A percentile compares a stretch with the other conserved stretches of the same genome.
Evolutionary conservation across 2,797 vertebrate genomes (phyloP).

Genomic region (Sardinella longiceps): DNA sequence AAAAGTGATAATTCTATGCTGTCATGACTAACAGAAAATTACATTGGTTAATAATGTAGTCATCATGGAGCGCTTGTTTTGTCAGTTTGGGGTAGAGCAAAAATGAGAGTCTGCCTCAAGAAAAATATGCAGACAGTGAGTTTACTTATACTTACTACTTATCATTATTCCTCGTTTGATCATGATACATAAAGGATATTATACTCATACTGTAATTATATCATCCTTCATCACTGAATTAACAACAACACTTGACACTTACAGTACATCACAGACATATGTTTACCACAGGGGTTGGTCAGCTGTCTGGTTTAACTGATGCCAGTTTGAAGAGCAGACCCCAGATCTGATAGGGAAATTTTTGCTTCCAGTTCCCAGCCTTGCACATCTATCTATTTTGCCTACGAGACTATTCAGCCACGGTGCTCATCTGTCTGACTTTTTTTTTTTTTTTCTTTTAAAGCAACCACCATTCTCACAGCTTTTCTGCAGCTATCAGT

Average conservation of each 20-base stretch:
- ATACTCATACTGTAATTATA: background rate
- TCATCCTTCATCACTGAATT: background rate
- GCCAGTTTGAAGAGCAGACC: background rate
- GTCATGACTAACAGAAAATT: background rate
- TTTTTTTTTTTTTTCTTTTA: background rate
- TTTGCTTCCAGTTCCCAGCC: background rate
- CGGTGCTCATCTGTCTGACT: background rate
- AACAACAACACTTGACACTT: background rate
- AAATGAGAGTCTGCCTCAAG: background rate
- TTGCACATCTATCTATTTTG: background rate
- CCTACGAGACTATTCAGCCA: background rate
- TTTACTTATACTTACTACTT: no score
- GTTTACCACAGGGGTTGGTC: background rate
- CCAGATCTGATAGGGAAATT: background rate
- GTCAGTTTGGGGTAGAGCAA: background rate
- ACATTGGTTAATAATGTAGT: background rate
- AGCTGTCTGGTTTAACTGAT: background rate
- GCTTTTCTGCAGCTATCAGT: background rate
- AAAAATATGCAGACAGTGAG: background rate
- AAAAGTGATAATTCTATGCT: background rate
- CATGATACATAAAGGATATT: background rate
- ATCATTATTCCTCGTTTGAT: background rate
- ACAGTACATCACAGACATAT: background rate
- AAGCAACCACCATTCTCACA: background rate
- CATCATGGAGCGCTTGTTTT: background rate